A percentile compares a stretch with the other conserved stretches of the same genome.
phyloP scores from a whole-genome alignment of 2,888 invertebrate genomes.

The Limnephilus marmoratus region DNA sequence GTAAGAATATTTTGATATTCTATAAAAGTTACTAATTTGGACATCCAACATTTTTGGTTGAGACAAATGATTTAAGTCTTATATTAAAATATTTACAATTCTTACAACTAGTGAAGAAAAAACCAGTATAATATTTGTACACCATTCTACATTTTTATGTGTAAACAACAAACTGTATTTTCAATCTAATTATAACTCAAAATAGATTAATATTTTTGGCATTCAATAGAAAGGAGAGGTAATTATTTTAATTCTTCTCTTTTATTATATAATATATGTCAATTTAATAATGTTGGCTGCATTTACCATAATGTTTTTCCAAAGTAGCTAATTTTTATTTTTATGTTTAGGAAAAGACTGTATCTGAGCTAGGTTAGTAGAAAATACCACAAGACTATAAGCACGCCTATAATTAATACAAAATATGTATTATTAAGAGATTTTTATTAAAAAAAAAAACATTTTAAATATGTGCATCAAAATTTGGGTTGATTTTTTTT shows the following conservation, averaged over 20 bases:
- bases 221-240: not conserved
- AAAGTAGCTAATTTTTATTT: not conserved
- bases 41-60: not conserved
- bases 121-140: not conserved
- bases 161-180: not conserved
- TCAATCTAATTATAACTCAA: not conserved
- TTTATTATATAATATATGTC: not conserved
- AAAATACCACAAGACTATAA: too few species aligned
- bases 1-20: not conserved
- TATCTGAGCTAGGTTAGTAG: not conserved
- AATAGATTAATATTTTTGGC: not conserved
- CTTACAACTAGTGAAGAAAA: not conserved
- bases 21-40: not conserved
- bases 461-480: not conserved
- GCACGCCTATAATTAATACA: too few species aligned
- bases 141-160: not conserved
- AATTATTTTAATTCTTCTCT: not conserved
- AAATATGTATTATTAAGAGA: too few species aligned
- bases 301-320: not conserved
- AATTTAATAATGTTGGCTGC: not conserved
- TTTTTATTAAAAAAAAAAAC: too few species aligned
- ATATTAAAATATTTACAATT: not conserved
- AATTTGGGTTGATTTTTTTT: not conserved
- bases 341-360: not conserved
- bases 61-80: not conserved